Conservation (phyloP, 2,888 invertebrate species). For the Diarsia rubi region DNA sequence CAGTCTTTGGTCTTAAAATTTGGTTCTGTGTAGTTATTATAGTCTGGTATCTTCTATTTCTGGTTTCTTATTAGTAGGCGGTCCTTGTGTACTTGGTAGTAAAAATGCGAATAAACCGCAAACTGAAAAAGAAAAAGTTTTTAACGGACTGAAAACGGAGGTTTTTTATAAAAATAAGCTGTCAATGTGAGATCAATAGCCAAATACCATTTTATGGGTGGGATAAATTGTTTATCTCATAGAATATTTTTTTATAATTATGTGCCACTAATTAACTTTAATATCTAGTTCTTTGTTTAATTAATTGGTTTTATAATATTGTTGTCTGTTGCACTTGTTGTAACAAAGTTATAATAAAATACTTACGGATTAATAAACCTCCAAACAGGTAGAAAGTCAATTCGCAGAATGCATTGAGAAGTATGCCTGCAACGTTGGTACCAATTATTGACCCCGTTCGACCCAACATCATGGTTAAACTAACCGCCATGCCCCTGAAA, state of each 20-base stretch:
- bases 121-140: constrained; percentile 75
- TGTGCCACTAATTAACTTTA: not conserved
- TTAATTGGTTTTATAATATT: not conserved
- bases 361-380: constrained; percentile 86
- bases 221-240: not conserved
- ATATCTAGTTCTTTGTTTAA: not conserved
- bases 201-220: not conserved
- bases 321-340: not conserved
- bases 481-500: constrained; percentile 91
- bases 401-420: constrained; percentile 91
- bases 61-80: constrained; percentile 37
- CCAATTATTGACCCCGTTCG: constrained; percentile 92
- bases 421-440: constrained; percentile 91
- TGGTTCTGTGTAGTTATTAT: constrained; percentile 44
- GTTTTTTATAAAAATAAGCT: not conserved
- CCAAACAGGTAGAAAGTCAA: constrained; percentile 92
- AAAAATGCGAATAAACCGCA: constrained; percentile 76
- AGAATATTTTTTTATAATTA: not conserved
- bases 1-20: not conserved
- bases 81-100: constrained; percentile 68
- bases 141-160: not conserved
- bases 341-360: not conserved
- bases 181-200: not conserved
- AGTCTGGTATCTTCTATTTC: constrained; percentile 50
- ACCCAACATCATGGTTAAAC: constrained; percentile 91